A percentile compares a stretch with the other conserved stretches of the same genome.
Conservation (phyloP, 1,140 invertebrate species). For the Drosophila eugracilis region DNA sequence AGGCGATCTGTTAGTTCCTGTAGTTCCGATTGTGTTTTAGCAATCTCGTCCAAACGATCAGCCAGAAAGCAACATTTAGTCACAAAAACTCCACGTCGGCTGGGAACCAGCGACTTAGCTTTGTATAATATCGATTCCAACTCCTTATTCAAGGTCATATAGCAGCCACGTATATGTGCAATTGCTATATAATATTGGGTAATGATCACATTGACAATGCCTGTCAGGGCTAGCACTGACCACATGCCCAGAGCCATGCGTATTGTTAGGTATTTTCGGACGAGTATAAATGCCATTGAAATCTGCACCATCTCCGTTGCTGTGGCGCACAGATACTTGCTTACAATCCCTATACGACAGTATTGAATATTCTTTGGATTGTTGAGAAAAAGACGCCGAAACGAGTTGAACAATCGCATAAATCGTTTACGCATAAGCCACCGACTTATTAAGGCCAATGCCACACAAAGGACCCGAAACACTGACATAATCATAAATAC, state of each 20-base stretch:
- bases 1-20: conserved; percentile 20
- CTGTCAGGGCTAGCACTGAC: background rate
- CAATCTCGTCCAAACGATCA: conserved; percentile 51
- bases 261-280: background rate
- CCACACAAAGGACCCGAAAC: conserved; percentile 19
- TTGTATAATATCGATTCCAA: conserved; percentile 26
- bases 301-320: conserved; percentile 8
- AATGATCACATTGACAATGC: conserved; percentile 37
- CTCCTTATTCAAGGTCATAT: conserved; percentile 33
- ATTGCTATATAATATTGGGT: conserved; percentile 47
- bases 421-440: conserved; percentile 34
- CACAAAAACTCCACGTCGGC: conserved; percentile 15
- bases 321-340: conserved; percentile 4
- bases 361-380: conserved; percentile 25
- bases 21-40: conserved; percentile 18
- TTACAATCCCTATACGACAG: conserved; percentile 21
- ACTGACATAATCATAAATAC: conserved; percentile 16
- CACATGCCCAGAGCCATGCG: background rate
- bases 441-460: conserved; percentile 22
- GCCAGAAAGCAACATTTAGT: conserved; percentile 51
- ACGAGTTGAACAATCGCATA: conserved; percentile 14
- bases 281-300: background rate
- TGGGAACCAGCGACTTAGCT: conserved; percentile 2
- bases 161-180: conserved; percentile 35
- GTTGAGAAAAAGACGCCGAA: conserved; percentile 6